These are phyloP conservation scores for Eupristina koningsbergeri DNA, from an alignment of 1,140 invertebrate species.

Conservation along the genomic window DNA sequence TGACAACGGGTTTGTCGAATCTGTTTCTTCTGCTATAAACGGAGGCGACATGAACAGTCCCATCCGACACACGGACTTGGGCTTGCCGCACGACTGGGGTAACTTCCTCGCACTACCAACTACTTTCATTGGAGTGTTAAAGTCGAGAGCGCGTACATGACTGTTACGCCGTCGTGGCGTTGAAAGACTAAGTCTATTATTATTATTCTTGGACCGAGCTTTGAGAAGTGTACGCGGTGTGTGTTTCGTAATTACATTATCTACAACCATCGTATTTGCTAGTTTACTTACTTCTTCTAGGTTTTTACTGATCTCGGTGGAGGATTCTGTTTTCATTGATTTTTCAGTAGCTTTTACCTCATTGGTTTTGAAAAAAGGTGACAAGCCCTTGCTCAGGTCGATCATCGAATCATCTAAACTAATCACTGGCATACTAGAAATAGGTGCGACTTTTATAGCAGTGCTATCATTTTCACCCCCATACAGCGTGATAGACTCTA, in stretches of 20 bases:
- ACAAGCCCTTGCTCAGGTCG: conserved; percentile 61
- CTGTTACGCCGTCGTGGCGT: conserved; percentile 67
- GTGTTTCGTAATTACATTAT: conserved; percentile 59
- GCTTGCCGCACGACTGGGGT: conserved; percentile 42
- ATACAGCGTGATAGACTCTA: conserved; percentile 66
- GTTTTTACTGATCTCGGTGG: not conserved
- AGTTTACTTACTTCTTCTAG: not conserved
- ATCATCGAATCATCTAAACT: conserved; percentile 61
- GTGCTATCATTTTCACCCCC: conserved; percentile 55
- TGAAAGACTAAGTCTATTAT: conserved; percentile 69
- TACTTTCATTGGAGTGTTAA: conserved; percentile 66
- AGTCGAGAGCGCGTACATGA: conserved; percentile 69
- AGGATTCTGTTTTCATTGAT: not conserved
- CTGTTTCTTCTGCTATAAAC: conserved; percentile 1
- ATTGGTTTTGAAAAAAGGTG: conserved; percentile 63
- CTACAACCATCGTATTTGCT: conserved; percentile 21
- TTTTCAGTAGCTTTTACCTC: not conserved
- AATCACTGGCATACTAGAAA: conserved; percentile 59
- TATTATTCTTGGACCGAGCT: conserved; percentile 64
- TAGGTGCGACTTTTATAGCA: conserved; percentile 49
- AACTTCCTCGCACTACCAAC: conserved; percentile 41
- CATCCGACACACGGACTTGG: conserved; percentile 59
- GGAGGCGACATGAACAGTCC: conserved; percentile 67
- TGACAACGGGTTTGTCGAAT: not conserved
- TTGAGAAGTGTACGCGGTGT: conserved; percentile 66